Conservation (phyloP, 1,140 invertebrate genomes). For the Zaprionus lachaisei region DNA sequence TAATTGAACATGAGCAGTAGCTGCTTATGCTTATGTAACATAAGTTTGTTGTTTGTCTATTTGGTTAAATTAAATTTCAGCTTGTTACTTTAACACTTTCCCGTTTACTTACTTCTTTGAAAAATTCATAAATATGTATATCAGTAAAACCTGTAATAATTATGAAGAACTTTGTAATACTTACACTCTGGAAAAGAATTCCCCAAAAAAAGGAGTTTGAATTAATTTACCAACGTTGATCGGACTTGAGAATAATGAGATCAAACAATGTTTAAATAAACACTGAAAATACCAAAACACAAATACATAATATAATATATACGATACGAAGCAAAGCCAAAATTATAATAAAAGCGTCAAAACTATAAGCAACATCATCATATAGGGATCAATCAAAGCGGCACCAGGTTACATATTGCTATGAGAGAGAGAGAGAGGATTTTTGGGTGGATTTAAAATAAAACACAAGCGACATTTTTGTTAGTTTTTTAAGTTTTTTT, state of each 20-base stretch:
- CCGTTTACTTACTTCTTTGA: background rate
- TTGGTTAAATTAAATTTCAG: background rate
- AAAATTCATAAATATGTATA: background rate
- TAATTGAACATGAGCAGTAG: too few relatives aligned
- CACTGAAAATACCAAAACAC: conserved; percentile 16
- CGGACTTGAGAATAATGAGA: background rate
- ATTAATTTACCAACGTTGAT: background rate
- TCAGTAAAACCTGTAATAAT: background rate
- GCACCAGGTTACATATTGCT: conserved; percentile 14
- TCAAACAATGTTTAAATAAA: background rate
- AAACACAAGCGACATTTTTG: conserved; percentile 74
- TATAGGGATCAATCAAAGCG: conserved; percentile 26
- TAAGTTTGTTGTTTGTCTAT: background rate
- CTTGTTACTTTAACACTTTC: background rate
- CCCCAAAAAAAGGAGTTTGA: background rate
- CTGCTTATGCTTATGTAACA: background rate
- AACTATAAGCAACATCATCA: conserved; percentile 18
- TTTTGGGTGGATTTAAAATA: conserved; percentile 56
- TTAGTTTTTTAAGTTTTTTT: conserved; percentile 48
- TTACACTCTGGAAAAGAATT: background rate
- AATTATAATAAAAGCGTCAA: conserved; percentile 2
- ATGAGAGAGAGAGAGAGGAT: conserved; percentile 11
- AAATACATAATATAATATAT: conserved; percentile 4
- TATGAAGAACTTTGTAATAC: background rate
- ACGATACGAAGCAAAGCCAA: conserved; percentile 9